phyloP scores from a whole-genome alignment of 2,888 invertebrate genomes.

The Rotaria socialis region DNA sequence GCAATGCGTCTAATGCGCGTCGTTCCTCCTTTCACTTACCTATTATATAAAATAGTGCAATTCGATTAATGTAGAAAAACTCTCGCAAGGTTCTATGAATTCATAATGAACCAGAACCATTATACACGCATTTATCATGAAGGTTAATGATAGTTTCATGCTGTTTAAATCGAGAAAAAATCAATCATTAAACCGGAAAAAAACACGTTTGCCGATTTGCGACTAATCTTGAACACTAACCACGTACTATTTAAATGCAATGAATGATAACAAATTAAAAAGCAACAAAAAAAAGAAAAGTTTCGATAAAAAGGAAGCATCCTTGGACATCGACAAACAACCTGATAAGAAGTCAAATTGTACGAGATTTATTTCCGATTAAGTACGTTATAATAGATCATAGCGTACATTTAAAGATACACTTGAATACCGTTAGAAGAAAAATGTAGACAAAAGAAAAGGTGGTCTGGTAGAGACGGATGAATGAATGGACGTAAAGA shows the following conservation, averaged over 20 bases:
- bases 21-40: background rate
- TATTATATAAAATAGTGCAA: background rate
- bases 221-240: background rate
- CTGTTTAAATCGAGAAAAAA: background rate
- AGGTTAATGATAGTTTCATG: background rate
- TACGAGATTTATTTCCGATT: background rate
- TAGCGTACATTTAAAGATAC: background rate
- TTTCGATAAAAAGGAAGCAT: no score
- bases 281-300: no score
- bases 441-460: background rate
- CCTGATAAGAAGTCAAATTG: background rate
- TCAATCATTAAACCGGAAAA: background rate
- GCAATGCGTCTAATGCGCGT: no score
- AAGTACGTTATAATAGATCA: background rate
- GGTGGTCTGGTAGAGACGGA: conserved; percentile 3
- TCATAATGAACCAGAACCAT: background rate
- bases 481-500: background rate
- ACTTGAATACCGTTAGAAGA: background rate
- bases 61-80: background rate
- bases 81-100: background rate
- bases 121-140: background rate
- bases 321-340: no score
- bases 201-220: background rate
- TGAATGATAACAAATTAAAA: background rate
- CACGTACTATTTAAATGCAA: background rate